A percentile compares a stretch with the other conserved stretches of the same genome.
Evolutionary conservation across 2,888 invertebrate species (phyloP).

Genomic region (Diaprepes abbreviatus): DNA sequence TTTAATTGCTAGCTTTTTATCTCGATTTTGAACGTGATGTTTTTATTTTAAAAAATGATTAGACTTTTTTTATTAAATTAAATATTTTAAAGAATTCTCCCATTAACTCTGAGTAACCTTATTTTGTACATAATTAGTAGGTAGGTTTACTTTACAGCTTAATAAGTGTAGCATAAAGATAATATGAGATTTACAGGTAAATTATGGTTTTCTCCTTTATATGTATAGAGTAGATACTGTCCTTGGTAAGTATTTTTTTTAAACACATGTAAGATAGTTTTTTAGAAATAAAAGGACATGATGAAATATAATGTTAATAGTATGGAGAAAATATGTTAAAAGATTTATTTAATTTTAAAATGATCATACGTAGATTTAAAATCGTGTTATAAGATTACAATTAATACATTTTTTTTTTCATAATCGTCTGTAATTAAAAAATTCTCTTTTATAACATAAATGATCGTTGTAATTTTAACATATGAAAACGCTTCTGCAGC

Average conservation of each 20-base stretch:
- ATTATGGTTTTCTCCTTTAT: slow-evolving; percentile 14
- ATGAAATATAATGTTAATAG: background rate
- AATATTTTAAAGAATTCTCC: slow-evolving; percentile 9
- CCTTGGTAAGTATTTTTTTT: slow-evolving; percentile 19
- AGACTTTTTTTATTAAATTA: too few relatives aligned
- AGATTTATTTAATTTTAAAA: too few relatives aligned
- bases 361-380: too few relatives aligned
- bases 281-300: slow-evolving; percentile 11
- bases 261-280: slow-evolving; percentile 7
- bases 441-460: too few relatives aligned
- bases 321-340: background rate
- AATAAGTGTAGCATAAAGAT: slow-evolving; percentile 24
- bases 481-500: too few relatives aligned
- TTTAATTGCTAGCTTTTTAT: too few relatives aligned
- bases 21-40: too few relatives aligned
- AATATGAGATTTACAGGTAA: slow-evolving; percentile 24
- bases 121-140: slow-evolving; percentile 21
- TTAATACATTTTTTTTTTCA: too few relatives aligned
- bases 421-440: too few relatives aligned
- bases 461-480: too few relatives aligned
- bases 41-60: too few relatives aligned
- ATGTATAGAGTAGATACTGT: slow-evolving; percentile 5
- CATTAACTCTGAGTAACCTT: slow-evolving; percentile 2
- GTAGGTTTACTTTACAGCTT: slow-evolving; percentile 25
- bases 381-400: too few relatives aligned